phyloP scores from a whole-genome alignment of 2,888 invertebrate species.

The Dicyrtoma fusca region DNA sequence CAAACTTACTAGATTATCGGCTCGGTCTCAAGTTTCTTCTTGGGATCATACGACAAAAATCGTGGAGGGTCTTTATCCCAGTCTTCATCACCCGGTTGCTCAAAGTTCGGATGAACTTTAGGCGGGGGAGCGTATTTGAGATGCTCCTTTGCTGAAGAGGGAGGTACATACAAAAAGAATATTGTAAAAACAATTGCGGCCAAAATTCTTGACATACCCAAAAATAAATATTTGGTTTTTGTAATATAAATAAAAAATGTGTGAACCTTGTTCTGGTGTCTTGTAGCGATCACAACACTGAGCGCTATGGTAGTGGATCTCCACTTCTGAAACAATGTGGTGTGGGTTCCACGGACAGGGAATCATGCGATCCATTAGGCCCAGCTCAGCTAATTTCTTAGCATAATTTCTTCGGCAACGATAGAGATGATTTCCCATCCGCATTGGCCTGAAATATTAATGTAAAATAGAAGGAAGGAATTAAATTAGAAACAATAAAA shows the following conservation, averaged over 20 bases:
- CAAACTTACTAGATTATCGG: conserved; percentile 8
- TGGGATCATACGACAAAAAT: neutral
- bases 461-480: neutral
- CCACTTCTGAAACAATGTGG: neutral
- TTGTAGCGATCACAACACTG: conserved; percentile 6
- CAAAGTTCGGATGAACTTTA: neutral
- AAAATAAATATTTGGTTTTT: no score
- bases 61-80: neutral
- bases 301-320: neutral
- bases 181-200: no score
- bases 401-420: neutral
- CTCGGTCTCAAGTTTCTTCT: neutral
- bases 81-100: neutral
- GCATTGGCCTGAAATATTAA: neutral
- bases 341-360: neutral
- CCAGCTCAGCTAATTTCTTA: neutral
- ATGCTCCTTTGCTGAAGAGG: no score
- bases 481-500: neutral
- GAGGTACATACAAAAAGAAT: no score
- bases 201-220: no score
- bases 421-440: conserved; percentile 2
- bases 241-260: no score
- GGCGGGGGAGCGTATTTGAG: no score
- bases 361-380: neutral
- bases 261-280: neutral